Evolutionary conservation across 2,113 vertebrate genomes (phyloP), one percentile per base, ranked within the genome.

Genomic region (Illadopsis cleaveri): DNA sequence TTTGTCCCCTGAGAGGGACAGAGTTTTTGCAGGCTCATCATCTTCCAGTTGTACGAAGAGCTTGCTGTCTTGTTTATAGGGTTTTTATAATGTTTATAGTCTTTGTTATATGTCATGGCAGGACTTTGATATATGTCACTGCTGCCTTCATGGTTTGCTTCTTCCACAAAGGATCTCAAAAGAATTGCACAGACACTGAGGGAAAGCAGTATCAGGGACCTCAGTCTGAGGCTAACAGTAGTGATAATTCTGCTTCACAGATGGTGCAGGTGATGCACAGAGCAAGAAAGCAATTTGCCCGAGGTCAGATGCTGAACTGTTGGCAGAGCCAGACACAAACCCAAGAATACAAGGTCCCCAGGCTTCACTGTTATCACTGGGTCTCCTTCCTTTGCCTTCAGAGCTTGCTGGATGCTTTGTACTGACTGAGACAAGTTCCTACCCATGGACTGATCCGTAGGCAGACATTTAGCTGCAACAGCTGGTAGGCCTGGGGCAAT

Each of bases 111-210:
- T 0, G 0, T 66, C 88, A 76, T 27, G 60, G 88, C 68, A 73
- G 71, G 42, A 45, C 86, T 83, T 87, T 20, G 42, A 56, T 77
- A 44, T 4, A 68, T 1, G 2, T 79, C 84, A 40, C 62, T 77
- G 68, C 54, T 75, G 76, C 47, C 86, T 81, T 90, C 72, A 86
- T 0, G 0, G 42, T 66, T 83, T 75, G 33, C 76, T 92, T 97
- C 91, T 70, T 71, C 80, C 82, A 53, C 65, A 70, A 79, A 96
- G 95, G 96, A 96, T 97, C 96, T 89, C 95, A 94, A 93, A 94
- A 83, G 93, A 81, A 57, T 44, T 92, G 91, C 86, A 62, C 35
- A 28, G 56, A 62, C 48, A 73, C 27, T 62, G 42, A 44, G 37
- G 56, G 35, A 90, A 77, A 83, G 11, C 1, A 16, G 40, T 40